These are phyloP conservation scores for Craterocephalus amniculus DNA, from an alignment of 2,797 vertebrate species.

Conservation along the genomic window DNA sequence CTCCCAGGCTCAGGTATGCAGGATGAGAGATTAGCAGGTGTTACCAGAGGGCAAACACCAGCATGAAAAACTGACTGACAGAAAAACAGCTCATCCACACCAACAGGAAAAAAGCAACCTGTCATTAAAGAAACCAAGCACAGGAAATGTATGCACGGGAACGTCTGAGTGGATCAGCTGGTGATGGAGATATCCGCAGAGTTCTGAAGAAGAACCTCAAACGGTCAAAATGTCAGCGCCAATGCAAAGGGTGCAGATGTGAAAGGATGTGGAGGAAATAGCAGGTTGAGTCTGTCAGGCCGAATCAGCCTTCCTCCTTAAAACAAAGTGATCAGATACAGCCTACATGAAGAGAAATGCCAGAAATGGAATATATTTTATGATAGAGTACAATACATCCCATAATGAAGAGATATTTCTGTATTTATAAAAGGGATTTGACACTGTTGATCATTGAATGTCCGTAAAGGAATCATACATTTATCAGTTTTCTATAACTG, in stretches of 20 bases:
- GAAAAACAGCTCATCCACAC: slow-evolving; percentile 8
- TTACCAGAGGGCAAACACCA: slow-evolving; percentile 6
- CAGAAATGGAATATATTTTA: too few species aligned
- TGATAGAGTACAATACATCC: too few species aligned
- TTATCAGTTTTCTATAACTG: too few species aligned
- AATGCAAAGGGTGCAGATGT: not conserved
- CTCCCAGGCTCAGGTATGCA: not conserved
- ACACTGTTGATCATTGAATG: too few species aligned
- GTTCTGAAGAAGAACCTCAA: not conserved
- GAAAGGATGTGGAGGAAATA: not conserved
- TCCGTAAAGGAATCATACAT: too few species aligned
- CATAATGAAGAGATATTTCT: too few species aligned
- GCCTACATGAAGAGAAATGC: too few species aligned
- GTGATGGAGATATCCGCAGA: slow-evolving; percentile 8
- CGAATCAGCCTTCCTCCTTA: too few species aligned
- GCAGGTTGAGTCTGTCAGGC: too few species aligned
- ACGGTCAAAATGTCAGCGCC: not conserved
- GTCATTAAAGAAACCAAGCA: not conserved
- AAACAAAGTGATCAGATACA: too few species aligned
- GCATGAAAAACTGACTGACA: not conserved
- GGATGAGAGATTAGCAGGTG: not conserved
- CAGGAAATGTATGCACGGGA: not conserved
- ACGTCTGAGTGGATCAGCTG: not conserved
- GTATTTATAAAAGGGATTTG: too few species aligned
- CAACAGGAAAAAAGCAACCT: not conserved